Percentiles rank a stretch among this genome's conserved stretches.
Evolutionary conservation across 2,113 vertebrate species (phyloP).

Genomic region (Egretta garzetta): DNA sequence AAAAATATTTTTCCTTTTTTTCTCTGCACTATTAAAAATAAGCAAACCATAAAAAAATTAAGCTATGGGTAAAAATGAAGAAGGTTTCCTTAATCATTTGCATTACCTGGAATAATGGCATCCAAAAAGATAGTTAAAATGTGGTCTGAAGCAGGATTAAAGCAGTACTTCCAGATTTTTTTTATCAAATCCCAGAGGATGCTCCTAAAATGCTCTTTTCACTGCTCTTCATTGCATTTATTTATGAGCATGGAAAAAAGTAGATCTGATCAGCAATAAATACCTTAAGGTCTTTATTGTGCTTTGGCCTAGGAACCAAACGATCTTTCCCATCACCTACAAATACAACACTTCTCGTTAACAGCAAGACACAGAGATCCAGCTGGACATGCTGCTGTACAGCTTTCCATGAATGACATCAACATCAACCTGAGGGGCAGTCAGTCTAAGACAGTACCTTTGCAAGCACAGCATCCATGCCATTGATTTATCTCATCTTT

Average conservation of each 20-base stretch:
- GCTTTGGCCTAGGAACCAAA: neutral
- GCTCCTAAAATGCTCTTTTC: neutral
- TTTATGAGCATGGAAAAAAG: neutral
- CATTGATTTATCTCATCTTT: no score
- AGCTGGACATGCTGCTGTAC: neutral
- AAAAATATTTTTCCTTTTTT: neutral
- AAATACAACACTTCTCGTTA: neutral
- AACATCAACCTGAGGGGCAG: neutral
- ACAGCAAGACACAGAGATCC: rapidly evolving
- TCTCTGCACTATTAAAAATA: neutral
- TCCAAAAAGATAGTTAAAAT: neutral
- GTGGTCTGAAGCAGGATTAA: neutral
- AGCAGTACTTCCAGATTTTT: neutral
- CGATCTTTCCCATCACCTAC: neutral
- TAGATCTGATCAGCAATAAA: neutral
- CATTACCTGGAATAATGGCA: neutral
- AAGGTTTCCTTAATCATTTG: neutral
- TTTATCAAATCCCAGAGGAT: neutral
- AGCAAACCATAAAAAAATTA: neutral
- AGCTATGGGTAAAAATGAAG: neutral
- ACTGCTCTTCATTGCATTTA: neutral
- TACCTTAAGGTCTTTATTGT: neutral
- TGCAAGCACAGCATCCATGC: neutral
- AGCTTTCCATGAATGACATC: neutral
- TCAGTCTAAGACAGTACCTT: neutral